Evolutionary conservation across 2,113 vertebrate species (phyloP), one percentile per base, ranked within the genome.

Genomic region (Grammatotria lemairii): DNA sequence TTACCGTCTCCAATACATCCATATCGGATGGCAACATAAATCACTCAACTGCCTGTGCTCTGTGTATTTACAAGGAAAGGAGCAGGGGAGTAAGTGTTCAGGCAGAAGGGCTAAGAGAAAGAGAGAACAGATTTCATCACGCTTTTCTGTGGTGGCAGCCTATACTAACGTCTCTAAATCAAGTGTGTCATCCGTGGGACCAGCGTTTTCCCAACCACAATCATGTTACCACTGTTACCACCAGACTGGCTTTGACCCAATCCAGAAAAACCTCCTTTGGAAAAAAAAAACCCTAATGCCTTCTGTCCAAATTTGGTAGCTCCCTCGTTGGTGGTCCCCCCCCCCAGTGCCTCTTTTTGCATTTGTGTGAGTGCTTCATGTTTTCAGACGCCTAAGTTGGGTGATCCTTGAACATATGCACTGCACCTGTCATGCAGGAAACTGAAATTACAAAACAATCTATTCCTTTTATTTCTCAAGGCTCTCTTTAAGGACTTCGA

Each of bases 281-380:
- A n/a, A 45, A 0, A 47, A 17, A 7, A n/a, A 10, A 11, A 60
- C 49, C 70, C 82, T 84, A 88, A 91, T 91, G 84, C 21, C 10
- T 87, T 92, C 87, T 87, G 88, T 89, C 94, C 94, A 95, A 94
- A 95, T 95, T 93, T 95, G 94, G 95, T 93, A 95, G 91, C 90
- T 70, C 80, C 93, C 92, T 94, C 91, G 87, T 90, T 94, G 96
- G 94, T 96, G 94, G 95, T 95, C 88, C 89, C 75, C 26, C 90
- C 80, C 31, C 33, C 33, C 75, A 54, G 91, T 91, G 91, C 91
- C 94, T 95, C 93, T 95, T 89, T 94, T 89, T 91, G 91, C 85
- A 91, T 89, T 85, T 87, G 83, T 81, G 79, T 80, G 87, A 81
- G 87, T 85, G 87, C 90, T 93, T 91, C 85, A 92, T 92, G 90